Evolutionary conservation across 2,113 vertebrate genomes (phyloP).

Genomic region (Anguilla rostrata): DNA sequence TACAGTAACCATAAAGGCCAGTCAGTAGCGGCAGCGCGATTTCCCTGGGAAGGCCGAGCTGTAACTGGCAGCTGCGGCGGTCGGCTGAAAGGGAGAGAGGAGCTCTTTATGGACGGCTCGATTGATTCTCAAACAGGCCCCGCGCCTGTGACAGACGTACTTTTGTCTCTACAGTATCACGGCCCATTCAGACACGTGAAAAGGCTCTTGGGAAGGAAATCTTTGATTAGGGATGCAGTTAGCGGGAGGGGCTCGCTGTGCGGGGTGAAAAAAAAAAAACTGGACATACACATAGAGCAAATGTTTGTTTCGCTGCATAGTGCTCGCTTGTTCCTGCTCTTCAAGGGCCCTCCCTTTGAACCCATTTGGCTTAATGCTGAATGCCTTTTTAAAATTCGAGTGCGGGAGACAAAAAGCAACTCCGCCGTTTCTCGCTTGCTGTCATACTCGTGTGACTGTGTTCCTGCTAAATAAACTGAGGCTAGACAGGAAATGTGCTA

Average conservation of each 20-base stretch:
- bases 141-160: conserved; percentile 58
- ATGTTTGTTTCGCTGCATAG: conserved; percentile 43
- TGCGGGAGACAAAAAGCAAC: conserved; percentile 21
- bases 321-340: conserved; percentile 35
- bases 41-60: conserved; percentile 31
- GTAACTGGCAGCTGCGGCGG: conserved; percentile 55
- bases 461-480: background rate
- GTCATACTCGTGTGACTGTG: background rate
- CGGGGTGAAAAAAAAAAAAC: conserved; percentile 21
- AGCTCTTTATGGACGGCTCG: conserved; percentile 42
- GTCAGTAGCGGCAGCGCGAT: conserved; percentile 25
- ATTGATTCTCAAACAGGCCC: conserved; percentile 43
- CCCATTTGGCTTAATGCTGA: background rate
- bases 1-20: conserved; percentile 21
- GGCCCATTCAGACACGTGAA: conserved; percentile 34
- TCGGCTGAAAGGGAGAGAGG: conserved; percentile 42
- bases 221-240: conserved; percentile 56
- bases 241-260: conserved; percentile 21
- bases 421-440: conserved; percentile 9
- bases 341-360: conserved; percentile 21
- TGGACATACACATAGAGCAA: conserved; percentile 42
- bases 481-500: conserved; percentile 22
- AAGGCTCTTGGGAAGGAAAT: conserved; percentile 46
- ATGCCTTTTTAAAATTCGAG: conserved; percentile 24
- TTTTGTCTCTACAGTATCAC: conserved; percentile 51